Percentiles rank a stretch among this genome's conserved stretches.
Conservation (phyloP, 2,797 vertebrate species). For the Muraenolepis orangiensis region DNA sequence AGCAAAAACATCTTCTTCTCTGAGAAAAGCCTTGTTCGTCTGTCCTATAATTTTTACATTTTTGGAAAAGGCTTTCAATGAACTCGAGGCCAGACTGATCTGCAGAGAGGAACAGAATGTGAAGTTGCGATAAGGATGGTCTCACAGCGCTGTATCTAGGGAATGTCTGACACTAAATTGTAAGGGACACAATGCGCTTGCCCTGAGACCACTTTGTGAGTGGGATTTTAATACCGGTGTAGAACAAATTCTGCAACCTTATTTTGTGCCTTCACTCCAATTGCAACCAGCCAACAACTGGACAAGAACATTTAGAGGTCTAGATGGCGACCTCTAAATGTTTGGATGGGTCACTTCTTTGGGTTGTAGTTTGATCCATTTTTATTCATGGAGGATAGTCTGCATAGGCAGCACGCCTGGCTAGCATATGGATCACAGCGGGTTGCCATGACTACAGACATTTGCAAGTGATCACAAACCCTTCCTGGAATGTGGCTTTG, state of each 20-base stretch:
- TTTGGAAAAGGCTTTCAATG: background rate
- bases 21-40: too few species aligned
- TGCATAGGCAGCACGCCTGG: background rate
- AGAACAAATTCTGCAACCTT: background rate
- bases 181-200: background rate
- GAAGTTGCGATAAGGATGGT: too few species aligned
- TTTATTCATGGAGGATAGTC: background rate
- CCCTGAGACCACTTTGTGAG: background rate
- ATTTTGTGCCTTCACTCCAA: background rate
- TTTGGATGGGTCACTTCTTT: background rate
- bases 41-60: too few species aligned
- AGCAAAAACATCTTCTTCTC: too few species aligned
- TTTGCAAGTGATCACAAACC: background rate
- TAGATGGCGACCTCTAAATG: background rate
- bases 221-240: background rate
- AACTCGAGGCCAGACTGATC: background rate
- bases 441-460: background rate
- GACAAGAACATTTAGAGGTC: too few species aligned
- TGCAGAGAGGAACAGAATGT: background rate
- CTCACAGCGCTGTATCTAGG: background rate
- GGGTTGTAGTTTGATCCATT: background rate
- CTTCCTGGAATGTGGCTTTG: background rate
- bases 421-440: background rate
- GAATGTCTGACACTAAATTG: background rate
- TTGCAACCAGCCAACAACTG: background rate